phyloP scores from a whole-genome alignment of 2,797 vertebrate species.

The Poeciliopsis presidionis region DNA sequence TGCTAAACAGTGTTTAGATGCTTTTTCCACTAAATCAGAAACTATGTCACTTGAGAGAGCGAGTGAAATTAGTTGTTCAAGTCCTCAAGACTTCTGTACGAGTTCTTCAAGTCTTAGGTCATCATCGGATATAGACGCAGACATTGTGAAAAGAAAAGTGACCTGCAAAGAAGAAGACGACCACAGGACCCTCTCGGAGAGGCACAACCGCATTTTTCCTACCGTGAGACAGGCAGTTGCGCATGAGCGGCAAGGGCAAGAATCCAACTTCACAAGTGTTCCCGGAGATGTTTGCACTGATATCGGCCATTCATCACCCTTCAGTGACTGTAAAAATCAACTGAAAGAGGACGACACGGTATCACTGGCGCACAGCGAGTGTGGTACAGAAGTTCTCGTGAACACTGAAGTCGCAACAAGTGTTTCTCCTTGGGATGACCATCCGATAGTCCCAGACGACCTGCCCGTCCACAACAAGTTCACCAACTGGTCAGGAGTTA shows the following conservation, averaged over 20 bases:
- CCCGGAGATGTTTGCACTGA: slow-evolving; percentile 33
- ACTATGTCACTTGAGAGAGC: slow-evolving; percentile 63
- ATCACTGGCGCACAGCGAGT: slow-evolving; percentile 84
- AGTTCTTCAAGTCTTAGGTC: slow-evolving; percentile 32
- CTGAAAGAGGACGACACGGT: slow-evolving; percentile 66
- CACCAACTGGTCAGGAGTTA: slow-evolving; percentile 90
- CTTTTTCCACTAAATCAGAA: slow-evolving; percentile 47
- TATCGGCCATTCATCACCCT: slow-evolving; percentile 43
- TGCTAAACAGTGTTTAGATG: slow-evolving; percentile 18
- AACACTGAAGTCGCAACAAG: slow-evolving; percentile 66
- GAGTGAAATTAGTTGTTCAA: slow-evolving; percentile 49
- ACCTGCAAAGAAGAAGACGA: slow-evolving; percentile 20
- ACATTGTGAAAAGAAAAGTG: slow-evolving; percentile 33
- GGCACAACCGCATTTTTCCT: slow-evolving; percentile 29
- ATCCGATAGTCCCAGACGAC: slow-evolving; percentile 71
- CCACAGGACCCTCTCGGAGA: slow-evolving; percentile 13
- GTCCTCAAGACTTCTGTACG: slow-evolving; percentile 36
- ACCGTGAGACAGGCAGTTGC: slow-evolving; percentile 19
- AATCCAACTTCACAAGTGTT: slow-evolving; percentile 18
- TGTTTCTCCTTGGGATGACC: slow-evolving; percentile 40
- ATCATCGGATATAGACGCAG: slow-evolving; percentile 30
- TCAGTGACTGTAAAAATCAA: slow-evolving; percentile 48
- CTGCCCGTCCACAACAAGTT: slow-evolving; percentile 94
- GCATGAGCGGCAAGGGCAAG: slow-evolving; percentile 29
- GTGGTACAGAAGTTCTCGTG: slow-evolving; percentile 86